These are phyloP conservation scores for Synanthedon myopaeformis DNA, from an alignment of 2,888 invertebrate species.

Conservation along the genomic window DNA sequence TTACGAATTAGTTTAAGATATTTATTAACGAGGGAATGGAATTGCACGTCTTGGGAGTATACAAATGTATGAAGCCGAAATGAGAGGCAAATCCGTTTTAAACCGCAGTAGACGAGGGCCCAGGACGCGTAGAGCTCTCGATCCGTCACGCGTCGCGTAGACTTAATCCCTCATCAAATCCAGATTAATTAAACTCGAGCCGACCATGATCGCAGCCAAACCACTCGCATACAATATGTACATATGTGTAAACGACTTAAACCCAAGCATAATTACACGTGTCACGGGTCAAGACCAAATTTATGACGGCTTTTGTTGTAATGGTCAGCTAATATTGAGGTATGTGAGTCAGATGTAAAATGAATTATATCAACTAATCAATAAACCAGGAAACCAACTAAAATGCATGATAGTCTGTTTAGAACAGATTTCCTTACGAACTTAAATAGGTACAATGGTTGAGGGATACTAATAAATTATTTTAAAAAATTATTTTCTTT, in stretches of 20 bases:
- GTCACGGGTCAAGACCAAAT: neutral
- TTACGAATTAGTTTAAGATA: neutral
- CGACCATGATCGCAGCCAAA: constrained; percentile 45
- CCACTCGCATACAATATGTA: constrained; percentile 37
- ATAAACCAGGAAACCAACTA: no score
- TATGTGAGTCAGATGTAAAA: no score
- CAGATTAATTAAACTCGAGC: constrained; percentile 61
- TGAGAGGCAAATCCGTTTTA: constrained; percentile 59
- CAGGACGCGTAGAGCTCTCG: constrained; percentile 41
- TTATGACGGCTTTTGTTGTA: neutral
- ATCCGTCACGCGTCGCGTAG: constrained; percentile 62
- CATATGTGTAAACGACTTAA: constrained; percentile 13
- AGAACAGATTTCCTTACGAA: no score
- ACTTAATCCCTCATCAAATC: constrained; percentile 67
- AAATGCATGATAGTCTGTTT: no score
- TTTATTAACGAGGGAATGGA: constrained; percentile 10
- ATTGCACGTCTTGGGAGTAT: constrained; percentile 43
- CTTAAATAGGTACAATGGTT: no score
- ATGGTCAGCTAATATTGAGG: no score
- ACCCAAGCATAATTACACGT: neutral
- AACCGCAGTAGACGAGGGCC: constrained; percentile 44
- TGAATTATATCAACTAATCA: no score
- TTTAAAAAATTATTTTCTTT: no score
- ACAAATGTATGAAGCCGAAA: constrained; percentile 49
- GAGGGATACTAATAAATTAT: no score